Evolutionary conservation across 2,888 invertebrate genomes (phyloP).

Genomic region (Hypomecis punctinalis): DNA sequence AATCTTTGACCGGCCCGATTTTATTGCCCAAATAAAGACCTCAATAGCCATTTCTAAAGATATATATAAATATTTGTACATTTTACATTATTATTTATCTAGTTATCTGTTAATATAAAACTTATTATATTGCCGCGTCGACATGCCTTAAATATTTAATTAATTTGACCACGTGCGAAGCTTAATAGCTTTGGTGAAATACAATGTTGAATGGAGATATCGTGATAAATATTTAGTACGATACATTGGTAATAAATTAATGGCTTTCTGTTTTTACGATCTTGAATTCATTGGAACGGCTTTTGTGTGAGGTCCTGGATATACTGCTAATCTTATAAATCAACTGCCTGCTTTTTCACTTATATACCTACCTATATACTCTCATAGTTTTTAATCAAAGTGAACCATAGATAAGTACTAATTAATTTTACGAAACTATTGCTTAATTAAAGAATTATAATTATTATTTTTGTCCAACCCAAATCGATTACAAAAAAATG

Average conservation of each 20-base stretch:
- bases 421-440: conserved; percentile 1
- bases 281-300: conserved; percentile 19
- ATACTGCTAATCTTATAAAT: conserved; percentile 1
- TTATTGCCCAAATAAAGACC: conserved; percentile 20
- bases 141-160: conserved; percentile 35
- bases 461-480: neutral
- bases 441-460: neutral
- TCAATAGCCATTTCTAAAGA: conserved; percentile 2
- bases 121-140: conserved; percentile 15
- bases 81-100: conserved; percentile 19
- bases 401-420: too few relatives aligned
- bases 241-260: conserved; percentile 31
- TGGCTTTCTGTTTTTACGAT: conserved; percentile 22
- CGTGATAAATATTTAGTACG: conserved; percentile 39
- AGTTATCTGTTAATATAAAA: conserved; percentile 21
- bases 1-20: conserved; percentile 6
- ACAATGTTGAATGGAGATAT: conserved; percentile 40
- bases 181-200: conserved; percentile 35
- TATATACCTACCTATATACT: too few relatives aligned
- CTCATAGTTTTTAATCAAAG: too few relatives aligned
- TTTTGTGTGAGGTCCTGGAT: conserved; percentile 10
- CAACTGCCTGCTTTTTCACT: too few relatives aligned
- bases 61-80: conserved; percentile 10
- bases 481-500: conserved; percentile 30
- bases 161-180: conserved; percentile 36